Base-by-base conservation (phyloP, 2,888 invertebrate genomes). In the Dasysyrphus albostriatus region DNA sequence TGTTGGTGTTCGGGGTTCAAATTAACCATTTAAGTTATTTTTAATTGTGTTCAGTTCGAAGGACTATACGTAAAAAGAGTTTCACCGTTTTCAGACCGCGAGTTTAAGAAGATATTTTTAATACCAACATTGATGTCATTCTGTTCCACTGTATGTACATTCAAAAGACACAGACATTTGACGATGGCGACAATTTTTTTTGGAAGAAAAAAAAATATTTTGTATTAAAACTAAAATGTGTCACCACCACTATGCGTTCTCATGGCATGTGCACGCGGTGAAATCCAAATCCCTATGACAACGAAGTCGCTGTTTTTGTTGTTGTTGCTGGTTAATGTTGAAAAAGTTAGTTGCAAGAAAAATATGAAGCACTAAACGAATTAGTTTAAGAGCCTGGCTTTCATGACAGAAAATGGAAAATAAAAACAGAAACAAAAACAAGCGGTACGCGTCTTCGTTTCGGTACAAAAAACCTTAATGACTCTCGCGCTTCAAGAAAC, bases 341-440 rank as follows among this genome's bases (percentile, higher is more conserved):
- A 32, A 16, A 49, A 42, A 19, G 37, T 34, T 34, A 24, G 47
- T 42, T 63, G 58, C 56, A 74, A 76, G 44, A 63, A 63, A 81
- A 69, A 61, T 72, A 58, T 75, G 51, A 81, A 85, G 47, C 81
- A 61, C 74, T 77, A 85, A 85, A 77, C 69, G 77, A 85, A 85
- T 85, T 82, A 78, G 85, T 85, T 82, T 85, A 85, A 70, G 82
- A 85, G 85, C 77, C 70, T 65, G 77, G 63, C 39, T 61, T 85
- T 82, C 77, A 85, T 85, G 74, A 69, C 77, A 81, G 44, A 72
- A 77, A 49, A 29, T 5, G 10, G 29, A 44, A 1, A 65, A 10
- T 4, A 39, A 47, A 16, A 14, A n/a, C n/a, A 42, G n/a, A 59
- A 39, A 34, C 9, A 34, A 10, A 67, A 49, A 67, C 42, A 39